A percentile compares a stretch with the other conserved stretches of the same genome.
phyloP scores from a whole-genome alignment of 2,888 invertebrate genomes.

The Colostygia pectinataria region DNA sequence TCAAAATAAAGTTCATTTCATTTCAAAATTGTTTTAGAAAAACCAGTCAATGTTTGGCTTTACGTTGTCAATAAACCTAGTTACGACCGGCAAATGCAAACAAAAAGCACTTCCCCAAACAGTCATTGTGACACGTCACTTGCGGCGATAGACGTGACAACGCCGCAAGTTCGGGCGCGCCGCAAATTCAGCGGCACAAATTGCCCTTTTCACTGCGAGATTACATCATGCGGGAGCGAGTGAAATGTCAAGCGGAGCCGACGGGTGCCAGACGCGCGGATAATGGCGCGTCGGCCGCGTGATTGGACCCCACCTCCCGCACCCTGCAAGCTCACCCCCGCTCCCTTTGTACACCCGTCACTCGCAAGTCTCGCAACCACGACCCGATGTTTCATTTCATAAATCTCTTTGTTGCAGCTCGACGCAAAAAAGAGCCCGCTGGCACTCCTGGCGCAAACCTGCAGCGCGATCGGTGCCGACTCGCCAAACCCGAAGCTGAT shows the following conservation, averaged over 20 bases:
- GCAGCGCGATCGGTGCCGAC: conserved; percentile 98
- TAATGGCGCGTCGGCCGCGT: conserved; percentile 83
- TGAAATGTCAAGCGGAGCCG: conserved; percentile 83
- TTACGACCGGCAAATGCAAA: conserved; percentile 34
- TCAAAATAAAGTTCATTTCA: background rate
- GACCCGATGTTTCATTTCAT: conserved; percentile 79
- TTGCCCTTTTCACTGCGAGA: conserved; percentile 83
- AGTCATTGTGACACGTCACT: conserved; percentile 39
- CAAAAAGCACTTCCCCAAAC: conserved; percentile 44
- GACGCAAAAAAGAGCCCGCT: conserved; percentile 99
- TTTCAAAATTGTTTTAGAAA: too few species aligned
- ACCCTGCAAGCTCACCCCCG: conserved; percentile 54
- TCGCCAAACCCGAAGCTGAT: conserved; percentile 90
- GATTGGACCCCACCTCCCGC: conserved; percentile 73
- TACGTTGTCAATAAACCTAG: conserved; percentile 36
- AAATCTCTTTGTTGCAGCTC: conserved; percentile 89
- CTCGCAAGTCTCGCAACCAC: conserved; percentile 77
- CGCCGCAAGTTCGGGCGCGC: conserved; percentile 76
- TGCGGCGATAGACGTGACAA: conserved; percentile 76
- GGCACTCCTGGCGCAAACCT: conserved; percentile 97
- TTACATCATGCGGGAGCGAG: conserved; percentile 83
- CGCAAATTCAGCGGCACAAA: conserved; percentile 83
- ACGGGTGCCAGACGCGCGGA: conserved; percentile 83
- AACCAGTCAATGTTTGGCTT: too few species aligned
- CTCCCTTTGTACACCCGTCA: conserved; percentile 78